phyloP scores from a whole-genome alignment of 2,888 invertebrate species.

The Trisateles emortualis region DNA sequence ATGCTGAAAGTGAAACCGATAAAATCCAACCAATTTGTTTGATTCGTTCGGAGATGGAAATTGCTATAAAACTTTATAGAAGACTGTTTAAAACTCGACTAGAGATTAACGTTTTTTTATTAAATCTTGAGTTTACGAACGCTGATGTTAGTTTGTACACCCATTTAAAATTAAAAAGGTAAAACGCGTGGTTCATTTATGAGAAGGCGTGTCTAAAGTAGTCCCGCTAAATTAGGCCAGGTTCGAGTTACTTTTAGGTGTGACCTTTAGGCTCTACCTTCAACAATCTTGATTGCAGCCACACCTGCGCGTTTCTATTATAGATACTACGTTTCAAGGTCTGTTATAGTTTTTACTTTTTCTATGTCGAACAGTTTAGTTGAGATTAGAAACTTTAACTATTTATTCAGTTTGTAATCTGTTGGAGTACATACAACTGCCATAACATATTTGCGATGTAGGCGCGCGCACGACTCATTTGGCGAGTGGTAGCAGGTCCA shows the following conservation, averaged over 20 bases:
- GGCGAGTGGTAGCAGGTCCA: slow-evolving; percentile 81
- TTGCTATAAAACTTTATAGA: slow-evolving; percentile 28
- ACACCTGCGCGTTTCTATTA: slow-evolving; percentile 52
- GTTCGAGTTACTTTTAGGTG: slow-evolving; percentile 64
- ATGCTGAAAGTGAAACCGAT: slow-evolving; percentile 46
- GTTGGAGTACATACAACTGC: slow-evolving; percentile 43
- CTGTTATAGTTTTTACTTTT: slow-evolving; percentile 16
- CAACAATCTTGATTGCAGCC: slow-evolving; percentile 60
- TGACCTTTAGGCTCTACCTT: slow-evolving; percentile 64
- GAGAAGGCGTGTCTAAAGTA: slow-evolving; percentile 53
- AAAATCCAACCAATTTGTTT: slow-evolving; percentile 34
- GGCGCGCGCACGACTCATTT: slow-evolving; percentile 75
- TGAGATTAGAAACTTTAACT: slow-evolving; percentile 1
- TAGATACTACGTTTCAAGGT: slow-evolving; percentile 42
- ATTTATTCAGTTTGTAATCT: slow-evolving; percentile 30
- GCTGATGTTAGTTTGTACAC: not conserved
- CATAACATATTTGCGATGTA: slow-evolving; percentile 70
- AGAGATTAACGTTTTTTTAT: slow-evolving; percentile 8
- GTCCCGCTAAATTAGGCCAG: slow-evolving; percentile 62
- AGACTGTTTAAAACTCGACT: slow-evolving; percentile 14
- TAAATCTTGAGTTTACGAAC: not conserved
- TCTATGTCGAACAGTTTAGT: slow-evolving; percentile 3
- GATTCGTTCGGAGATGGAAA: slow-evolving; percentile 30
- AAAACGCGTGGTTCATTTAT: not conserved
- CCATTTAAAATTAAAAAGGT: not conserved